Base-by-base conservation (phyloP, 2,113 vertebrate genomes). In the Hypanus sabinus region DNA sequence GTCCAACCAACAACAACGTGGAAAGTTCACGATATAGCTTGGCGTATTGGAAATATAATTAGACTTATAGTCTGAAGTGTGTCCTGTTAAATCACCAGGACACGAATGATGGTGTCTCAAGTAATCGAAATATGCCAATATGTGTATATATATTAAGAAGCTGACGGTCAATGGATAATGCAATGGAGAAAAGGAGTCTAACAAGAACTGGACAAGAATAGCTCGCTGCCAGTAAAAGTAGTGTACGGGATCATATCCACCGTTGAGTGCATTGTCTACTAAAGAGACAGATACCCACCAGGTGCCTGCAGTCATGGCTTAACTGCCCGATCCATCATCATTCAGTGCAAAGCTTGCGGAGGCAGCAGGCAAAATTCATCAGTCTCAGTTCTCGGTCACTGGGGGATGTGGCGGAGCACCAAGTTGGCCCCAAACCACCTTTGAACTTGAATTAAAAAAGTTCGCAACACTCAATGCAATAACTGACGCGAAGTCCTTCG, bases 281-380 rank as follows among this genome's bases (percentile, higher is more conserved):
- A 27, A 22, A 94, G 33, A 18, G 85, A 81, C 38, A 57, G 75
- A 94, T 80, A 80, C 38, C 38, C 77, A n/a, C 81, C 60, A 79
- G 33, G 75, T 68, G 75, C n/a, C 75, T 68, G 27, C 33, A 94
- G 77, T 38, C 77, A 38, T 81, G 80, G 80, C 94, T 65, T 94
- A 81, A 94, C 73, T 33, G 94, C 77, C 76, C 60, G 55, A 94
- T 68, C 38, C 77, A 81, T 94, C 77, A 94, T 80, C 94, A 94
- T 62, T 80, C 77, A 38, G 30, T 65, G 60, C 8, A 79, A 33
- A 90, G 14, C 85, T 90, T 65, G 85, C n/a, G n/a, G 30, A 24
- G 85, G 60, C 85, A 90, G 85, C 85, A 90, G 60, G 85, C 60
- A 90, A 90, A 90, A 65, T n/a, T 90, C 85, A 65, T 90, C 85